These are phyloP conservation scores for Eidolon helvum DNA, from an alignment of 2,113 vertebrate species.

Conservation along the genomic window DNA sequence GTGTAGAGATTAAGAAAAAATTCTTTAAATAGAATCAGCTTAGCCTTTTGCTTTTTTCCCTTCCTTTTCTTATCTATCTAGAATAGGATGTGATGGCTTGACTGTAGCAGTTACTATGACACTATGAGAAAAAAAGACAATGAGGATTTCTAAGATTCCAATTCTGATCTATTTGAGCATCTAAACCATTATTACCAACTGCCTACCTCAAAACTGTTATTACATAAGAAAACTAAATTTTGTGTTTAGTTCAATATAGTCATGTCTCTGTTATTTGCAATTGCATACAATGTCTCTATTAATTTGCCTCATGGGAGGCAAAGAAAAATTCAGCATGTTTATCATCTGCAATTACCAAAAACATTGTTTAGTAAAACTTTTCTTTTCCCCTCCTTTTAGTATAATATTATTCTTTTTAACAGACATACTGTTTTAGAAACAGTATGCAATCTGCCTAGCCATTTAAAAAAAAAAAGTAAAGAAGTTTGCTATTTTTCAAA, in stretches of 20 bases:
- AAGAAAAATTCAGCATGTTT: not conserved
- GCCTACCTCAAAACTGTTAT: not conserved
- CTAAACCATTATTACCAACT: not conserved
- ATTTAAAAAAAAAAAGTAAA: not conserved
- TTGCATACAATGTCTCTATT: not conserved
- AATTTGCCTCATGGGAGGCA: not conserved
- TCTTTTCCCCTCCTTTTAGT: not conserved
- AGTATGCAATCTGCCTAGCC: not conserved
- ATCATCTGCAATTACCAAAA: conserved; percentile 4
- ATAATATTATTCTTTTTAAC: not conserved
- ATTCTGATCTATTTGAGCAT: not conserved
- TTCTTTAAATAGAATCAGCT: not conserved
- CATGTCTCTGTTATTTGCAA: not conserved
- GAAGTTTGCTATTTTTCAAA: not conserved
- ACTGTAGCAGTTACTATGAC: not conserved
- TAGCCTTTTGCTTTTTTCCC: not conserved
- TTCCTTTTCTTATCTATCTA: not conserved
- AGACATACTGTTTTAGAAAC: not conserved
- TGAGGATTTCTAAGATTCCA: not conserved
- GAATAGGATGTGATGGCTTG: not conserved
- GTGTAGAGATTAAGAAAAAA: not conserved
- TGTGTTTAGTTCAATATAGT: not conserved
- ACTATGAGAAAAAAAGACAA: not conserved
- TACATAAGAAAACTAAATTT: not conserved
- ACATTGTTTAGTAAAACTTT: not conserved